Evolutionary conservation across 2,888 invertebrate genomes (phyloP), one percentile per base, ranked within the genome.

Genomic region (Cosmia pyralina): DNA sequence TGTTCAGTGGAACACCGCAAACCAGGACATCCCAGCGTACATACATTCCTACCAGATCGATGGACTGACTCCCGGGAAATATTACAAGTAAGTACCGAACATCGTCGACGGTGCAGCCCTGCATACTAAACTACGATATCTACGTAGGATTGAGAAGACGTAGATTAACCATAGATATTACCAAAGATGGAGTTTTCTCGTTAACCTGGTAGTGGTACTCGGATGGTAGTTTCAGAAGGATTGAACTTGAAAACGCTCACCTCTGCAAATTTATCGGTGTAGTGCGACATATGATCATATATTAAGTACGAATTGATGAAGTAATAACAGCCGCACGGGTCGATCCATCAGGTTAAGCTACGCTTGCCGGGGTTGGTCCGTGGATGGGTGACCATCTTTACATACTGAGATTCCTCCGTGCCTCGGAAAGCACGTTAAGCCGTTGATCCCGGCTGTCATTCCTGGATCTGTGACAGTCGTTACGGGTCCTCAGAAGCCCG

Each of bases 31-130:
- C 81, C 97, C 97, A 2, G 97, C 97, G 0, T 97, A 98, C 91
- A 97, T 98, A 67, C 97, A 97, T 73, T 97, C 98, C 22, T 98
- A 98, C 88, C 98, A 98, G 91, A 98, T 98, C 4, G 96, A 97
- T 55, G 97, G 97, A 53, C 94, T 99, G 11, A 97, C 97, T 77
- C 97, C 98, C 0, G 97, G 98, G 90, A 97, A 97, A 88, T 97
- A 96, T 72, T 98, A 98, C 92, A 97, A 97, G 97, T 97, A 87
- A 92, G 93, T 91, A 46, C n/a, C 19, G 90, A n/a, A n/a, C 50
- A 50, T 72, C 34, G 10, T 17, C 41, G 28, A 22, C 3, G 15
- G 19, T 57, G 66, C 67, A 75, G 19, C n/a, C 38, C 15, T 38
- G 63, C 52, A 72, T 72, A 72, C 44, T 72, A 74, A 72, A 63